Conservation (phyloP, 2,888 invertebrate genomes). For the Conus canariensis region DNA sequence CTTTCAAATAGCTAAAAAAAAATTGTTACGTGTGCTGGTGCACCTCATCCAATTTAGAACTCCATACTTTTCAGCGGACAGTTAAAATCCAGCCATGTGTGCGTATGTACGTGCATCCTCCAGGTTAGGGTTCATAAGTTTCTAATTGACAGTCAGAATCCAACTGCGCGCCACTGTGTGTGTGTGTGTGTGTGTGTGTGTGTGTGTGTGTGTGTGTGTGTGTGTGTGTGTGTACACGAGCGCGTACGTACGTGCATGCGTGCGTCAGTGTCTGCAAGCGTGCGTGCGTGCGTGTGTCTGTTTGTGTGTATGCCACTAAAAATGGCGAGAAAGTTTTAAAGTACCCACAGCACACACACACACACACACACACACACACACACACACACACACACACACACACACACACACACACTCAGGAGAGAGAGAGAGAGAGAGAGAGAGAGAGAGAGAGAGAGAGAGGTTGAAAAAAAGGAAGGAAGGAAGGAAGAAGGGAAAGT, state of each 20-base stretch:
- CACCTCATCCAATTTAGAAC: too few relatives aligned
- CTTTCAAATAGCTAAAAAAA: too few relatives aligned
- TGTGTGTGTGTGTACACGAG: slow-evolving; percentile 1
- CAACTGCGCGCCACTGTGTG: too few relatives aligned
- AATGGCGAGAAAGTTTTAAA: neutral
- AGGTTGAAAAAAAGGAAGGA: neutral
- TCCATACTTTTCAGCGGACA: neutral
- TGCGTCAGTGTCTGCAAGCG: neutral
- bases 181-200: too few relatives aligned
- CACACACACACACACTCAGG: too few relatives aligned
- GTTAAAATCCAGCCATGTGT: neutral
- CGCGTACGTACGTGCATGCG: neutral
- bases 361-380: too few relatives aligned
- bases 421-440: neutral
- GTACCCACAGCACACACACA: too few relatives aligned
- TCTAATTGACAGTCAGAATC: too few relatives aligned
- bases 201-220: neutral
- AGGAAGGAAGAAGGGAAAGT: neutral
- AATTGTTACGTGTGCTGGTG: too few relatives aligned
- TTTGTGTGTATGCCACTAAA: neutral
- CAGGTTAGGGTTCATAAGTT: too few relatives aligned
- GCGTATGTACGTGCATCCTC: neutral
- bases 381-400: too few relatives aligned
- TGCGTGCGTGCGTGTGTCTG: neutral
- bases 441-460: neutral